Conservation (phyloP, 2,888 invertebrate genomes). For the Conomelus anceps region DNA sequence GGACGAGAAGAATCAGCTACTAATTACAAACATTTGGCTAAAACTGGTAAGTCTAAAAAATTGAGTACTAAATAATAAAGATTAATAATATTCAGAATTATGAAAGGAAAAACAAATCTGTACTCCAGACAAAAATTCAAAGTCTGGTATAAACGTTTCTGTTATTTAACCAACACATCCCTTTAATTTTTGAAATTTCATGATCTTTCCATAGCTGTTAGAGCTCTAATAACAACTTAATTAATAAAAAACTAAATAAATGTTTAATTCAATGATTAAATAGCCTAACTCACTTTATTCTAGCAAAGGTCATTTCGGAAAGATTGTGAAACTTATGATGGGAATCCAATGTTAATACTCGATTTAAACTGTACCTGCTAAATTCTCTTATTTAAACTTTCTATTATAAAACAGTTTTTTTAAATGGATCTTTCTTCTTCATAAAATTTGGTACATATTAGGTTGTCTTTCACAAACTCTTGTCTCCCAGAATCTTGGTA, state of each 20-base stretch:
- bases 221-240: not conserved
- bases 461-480: no score
- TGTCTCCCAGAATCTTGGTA: no score
- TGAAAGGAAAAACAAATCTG: slow-evolving; percentile 26
- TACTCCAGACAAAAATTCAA: slow-evolving; percentile 19
- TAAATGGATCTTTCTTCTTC: not conserved
- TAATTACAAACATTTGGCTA: slow-evolving; percentile 94
- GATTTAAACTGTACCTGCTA: not conserved
- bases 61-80: slow-evolving; percentile 20
- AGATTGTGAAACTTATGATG: not conserved
- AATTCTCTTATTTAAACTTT: not conserved
- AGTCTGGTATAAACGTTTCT: not conserved
- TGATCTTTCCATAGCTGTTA: not conserved
- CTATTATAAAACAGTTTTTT: not conserved
- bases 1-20: slow-evolving; percentile 96
- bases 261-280: not conserved
- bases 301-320: not conserved
- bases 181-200: not conserved
- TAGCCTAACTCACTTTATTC: not conserved
- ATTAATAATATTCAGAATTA: slow-evolving; percentile 21
- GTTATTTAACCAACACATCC: not conserved
- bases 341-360: not conserved
- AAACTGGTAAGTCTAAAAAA: slow-evolving; percentile 72
- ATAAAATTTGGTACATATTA: no score
- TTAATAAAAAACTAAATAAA: not conserved